Base-by-base conservation (phyloP, 1,140 invertebrate species). In the Calosoma granatense region DNA sequence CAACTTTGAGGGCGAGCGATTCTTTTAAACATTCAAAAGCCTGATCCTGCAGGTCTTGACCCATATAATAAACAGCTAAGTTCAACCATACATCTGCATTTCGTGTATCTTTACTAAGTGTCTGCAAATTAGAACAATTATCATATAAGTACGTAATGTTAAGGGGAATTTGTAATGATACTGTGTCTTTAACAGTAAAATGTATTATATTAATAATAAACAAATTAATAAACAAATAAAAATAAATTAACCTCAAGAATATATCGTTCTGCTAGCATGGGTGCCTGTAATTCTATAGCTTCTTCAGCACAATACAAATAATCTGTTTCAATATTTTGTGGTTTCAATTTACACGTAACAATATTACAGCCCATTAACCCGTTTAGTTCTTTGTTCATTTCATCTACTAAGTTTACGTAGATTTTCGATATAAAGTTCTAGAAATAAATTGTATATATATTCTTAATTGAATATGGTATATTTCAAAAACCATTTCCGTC, bases 1-100 rank as follows among this genome's bases (percentile, higher is more conserved):
- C n/a, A 2, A 47, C 20, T 20, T 65, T 58, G n/a, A 52, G 54
- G 1, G 56, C 51, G 20, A 69, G 57, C 2, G 60, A 59, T 59
- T 65, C 62, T 54, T 61, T 64, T 20, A 66, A 12, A 55, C 63
- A 67, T 57, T 65, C 60, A 23, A 66, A 61, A 1, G 66, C 64
- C 39, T 63, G 61, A 51, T 63, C 60, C 2, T 20, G 14, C 15
- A 62, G 20, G 1, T 58, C 55, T 2, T 60, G 43, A 61, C 64
- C 61, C n/a, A 66, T 23, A n/a, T 64, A 54, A 52, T 59, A 69
- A 41, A 69, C 54, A 22, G 66, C 67, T 51, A 63, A 67, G 36
- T 69, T 60, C 26, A 66, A 65, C 66, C 66, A 67, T 12, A 21
- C 53, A 47, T 64, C 59, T 9, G 63, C 47, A 58, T 62, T 63